These are phyloP conservation scores for Barypeithes pellucidus DNA, from an alignment of 2,888 invertebrate genomes.

Conservation along the genomic window DNA sequence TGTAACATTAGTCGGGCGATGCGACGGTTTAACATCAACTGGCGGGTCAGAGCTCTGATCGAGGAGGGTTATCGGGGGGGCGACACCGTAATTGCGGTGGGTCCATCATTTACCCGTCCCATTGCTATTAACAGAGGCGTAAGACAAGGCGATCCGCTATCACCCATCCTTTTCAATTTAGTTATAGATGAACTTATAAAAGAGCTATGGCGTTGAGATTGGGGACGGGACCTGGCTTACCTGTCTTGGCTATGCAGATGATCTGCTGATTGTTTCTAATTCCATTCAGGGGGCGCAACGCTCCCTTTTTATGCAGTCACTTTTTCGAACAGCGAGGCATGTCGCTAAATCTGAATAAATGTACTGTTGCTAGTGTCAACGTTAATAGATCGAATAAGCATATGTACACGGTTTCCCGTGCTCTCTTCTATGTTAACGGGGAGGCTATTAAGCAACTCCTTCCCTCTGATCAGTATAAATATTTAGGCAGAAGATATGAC, in stretches of 20 bases:
- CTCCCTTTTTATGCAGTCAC: neutral
- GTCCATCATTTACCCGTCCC: neutral
- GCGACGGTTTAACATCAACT: constrained; percentile 32
- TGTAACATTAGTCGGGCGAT: constrained; percentile 43
- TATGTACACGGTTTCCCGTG: constrained; percentile 25
- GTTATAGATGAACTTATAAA: constrained; percentile 32
- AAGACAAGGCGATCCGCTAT: constrained; percentile 36
- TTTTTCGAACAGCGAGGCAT: constrained; percentile 39
- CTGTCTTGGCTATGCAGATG: constrained; percentile 49
- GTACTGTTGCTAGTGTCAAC: constrained; percentile 5
- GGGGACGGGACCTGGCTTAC: neutral
- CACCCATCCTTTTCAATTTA: constrained; percentile 28
- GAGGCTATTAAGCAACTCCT: no score
- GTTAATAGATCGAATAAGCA: constrained; percentile 23
- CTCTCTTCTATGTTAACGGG: neutral
- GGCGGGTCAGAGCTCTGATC: neutral
- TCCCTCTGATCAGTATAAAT: constrained; percentile 27
- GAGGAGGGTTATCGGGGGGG: neutral
- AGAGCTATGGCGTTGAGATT: neutral
- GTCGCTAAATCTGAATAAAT: constrained; percentile 28
- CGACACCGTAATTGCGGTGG: neutral
- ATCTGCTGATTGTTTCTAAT: constrained; percentile 38
- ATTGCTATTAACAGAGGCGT: constrained; percentile 27
- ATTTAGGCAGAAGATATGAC: constrained; percentile 29
- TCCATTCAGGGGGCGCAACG: neutral